Evolutionary conservation across 1,140 invertebrate genomes (phyloP).

Genomic region (Batillaria attramentaria): DNA sequence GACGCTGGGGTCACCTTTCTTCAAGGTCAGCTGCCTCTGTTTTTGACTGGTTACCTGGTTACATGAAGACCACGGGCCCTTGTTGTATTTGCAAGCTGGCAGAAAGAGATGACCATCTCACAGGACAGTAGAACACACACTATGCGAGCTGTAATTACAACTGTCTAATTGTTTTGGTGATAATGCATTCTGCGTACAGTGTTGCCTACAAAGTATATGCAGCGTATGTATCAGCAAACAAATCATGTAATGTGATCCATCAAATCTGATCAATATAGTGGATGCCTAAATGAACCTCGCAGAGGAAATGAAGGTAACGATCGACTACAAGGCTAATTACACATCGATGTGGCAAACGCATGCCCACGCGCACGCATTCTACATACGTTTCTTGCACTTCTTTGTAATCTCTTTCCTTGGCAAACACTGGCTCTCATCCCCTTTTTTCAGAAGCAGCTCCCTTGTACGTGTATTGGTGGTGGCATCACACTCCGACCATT

Average conservation of each 20-base stretch:
- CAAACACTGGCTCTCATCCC: conserved; percentile 13
- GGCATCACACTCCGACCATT: conserved; percentile 49
- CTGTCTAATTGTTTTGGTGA: too few species aligned
- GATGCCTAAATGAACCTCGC: too few species aligned
- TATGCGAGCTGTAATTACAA: too few species aligned
- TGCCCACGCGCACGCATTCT: too few species aligned
- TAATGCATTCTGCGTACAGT: too few species aligned
- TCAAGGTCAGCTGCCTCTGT: conserved; percentile 33
- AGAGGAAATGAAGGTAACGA: too few species aligned
- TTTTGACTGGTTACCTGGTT: conserved; percentile 44
- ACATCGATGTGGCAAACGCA: too few species aligned
- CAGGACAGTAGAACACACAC: conserved; percentile 25
- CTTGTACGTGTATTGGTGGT: conserved; percentile 43
- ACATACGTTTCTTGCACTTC: conserved; percentile 35
- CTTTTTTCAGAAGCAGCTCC: conserved; percentile 20
- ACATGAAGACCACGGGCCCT: conserved; percentile 50
- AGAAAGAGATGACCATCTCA: conserved; percentile 14
- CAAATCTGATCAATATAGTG: too few species aligned
- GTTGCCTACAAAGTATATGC: too few species aligned
- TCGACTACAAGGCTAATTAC: too few species aligned
- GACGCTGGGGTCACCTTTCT: conserved; percentile 22
- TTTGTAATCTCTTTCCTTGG: conserved; percentile 30
- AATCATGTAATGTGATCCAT: too few species aligned
- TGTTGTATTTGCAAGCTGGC: conserved; percentile 47
- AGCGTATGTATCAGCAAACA: too few species aligned